Percentiles rank a stretch among this genome's conserved stretches.
These are phyloP conservation scores for Hemibagrus guttatus DNA, from an alignment of 2,797 vertebrate genomes.

Conservation along the genomic window DNA sequence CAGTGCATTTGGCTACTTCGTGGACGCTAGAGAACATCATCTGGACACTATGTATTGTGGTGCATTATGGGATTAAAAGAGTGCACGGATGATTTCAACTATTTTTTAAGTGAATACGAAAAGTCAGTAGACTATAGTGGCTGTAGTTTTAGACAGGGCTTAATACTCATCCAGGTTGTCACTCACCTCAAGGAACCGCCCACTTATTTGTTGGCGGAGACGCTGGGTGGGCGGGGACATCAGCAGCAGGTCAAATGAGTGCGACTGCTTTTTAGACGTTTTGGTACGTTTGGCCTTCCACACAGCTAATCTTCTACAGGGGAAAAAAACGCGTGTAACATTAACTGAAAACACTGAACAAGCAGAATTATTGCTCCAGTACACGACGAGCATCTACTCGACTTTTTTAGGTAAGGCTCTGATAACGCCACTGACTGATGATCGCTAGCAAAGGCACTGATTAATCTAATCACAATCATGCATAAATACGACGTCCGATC, in stretches of 20 bases:
- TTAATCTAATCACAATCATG: neutral
- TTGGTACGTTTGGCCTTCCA: constrained; percentile 25
- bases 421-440: neutral
- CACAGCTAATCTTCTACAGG: constrained; percentile 1
- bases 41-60: too few species aligned
- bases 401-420: constrained; percentile 29
- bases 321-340: neutral
- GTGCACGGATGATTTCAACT: neutral
- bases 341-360: neutral
- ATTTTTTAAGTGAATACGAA: neutral
- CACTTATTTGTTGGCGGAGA: neutral
- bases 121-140: neutral
- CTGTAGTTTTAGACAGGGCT: neutral
- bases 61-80: neutral
- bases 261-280: neutral
- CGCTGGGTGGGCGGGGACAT: constrained; percentile 40
- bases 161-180: neutral
- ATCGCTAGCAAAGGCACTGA: neutral
- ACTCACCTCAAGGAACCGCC: neutral
- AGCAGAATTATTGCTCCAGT: neutral
- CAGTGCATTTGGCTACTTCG: neutral
- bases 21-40: neutral
- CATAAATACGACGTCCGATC: neutral
- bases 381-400: neutral
- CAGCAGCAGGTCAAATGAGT: neutral